These are phyloP conservation scores for Tupaia chinensis DNA, from an alignment of 2,113 vertebrate genomes.

Conservation along the genomic window DNA sequence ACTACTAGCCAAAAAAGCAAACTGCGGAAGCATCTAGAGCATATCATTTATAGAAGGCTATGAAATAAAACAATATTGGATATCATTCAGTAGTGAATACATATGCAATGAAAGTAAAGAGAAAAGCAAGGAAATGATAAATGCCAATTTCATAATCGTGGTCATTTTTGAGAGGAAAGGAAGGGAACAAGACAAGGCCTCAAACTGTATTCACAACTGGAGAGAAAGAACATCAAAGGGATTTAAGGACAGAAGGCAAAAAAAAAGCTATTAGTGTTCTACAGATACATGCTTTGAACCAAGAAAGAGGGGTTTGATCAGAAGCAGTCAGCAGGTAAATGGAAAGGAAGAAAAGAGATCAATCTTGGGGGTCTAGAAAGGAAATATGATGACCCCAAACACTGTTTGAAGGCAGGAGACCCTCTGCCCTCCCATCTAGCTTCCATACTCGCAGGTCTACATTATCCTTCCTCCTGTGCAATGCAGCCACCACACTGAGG, in stretches of 20 bases:
- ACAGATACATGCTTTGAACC: not conserved
- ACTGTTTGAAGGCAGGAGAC: not conserved
- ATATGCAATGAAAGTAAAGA: not conserved
- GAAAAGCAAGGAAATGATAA: not conserved
- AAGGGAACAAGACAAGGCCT: not conserved
- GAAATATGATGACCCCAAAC: not conserved
- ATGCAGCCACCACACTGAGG: not conserved
- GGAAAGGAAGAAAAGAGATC: not conserved
- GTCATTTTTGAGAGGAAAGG: not conserved
- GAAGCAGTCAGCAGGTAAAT: not conserved
- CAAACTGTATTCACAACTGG: not conserved
- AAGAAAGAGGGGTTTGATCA: not conserved
- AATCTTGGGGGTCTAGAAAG: not conserved
- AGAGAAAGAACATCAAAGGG: not conserved
- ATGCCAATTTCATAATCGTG: not conserved
- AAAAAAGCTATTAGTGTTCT: not conserved
- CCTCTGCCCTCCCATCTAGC: not conserved
- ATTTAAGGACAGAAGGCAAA: not conserved
- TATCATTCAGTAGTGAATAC: not conserved
- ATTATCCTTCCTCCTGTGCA: not conserved
- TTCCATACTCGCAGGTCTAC: not conserved
- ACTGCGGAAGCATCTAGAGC: not conserved
- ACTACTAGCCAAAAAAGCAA: not conserved
- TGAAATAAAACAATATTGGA: not conserved
- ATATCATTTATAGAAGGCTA: not conserved